These are phyloP conservation scores for Synodontis membranacea DNA, from an alignment of 2,113 vertebrate genomes.

Conservation along the genomic window DNA sequence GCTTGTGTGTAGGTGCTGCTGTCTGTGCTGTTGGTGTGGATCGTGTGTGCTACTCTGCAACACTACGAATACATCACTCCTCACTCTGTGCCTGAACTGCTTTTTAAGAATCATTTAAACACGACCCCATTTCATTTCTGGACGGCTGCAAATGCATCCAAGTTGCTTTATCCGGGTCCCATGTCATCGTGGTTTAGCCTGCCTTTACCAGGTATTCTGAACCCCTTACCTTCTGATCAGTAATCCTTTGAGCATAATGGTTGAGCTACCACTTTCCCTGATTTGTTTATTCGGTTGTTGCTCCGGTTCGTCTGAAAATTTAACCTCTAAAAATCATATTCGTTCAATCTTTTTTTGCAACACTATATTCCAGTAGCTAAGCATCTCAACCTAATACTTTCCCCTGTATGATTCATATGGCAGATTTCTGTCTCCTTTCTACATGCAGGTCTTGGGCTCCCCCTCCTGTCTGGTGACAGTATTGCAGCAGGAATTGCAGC, in stretches of 20 bases:
- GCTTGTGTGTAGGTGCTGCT: conserved; percentile 72
- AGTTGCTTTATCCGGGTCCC: neutral
- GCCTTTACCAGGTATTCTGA: conserved; percentile 74
- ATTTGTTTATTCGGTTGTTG: neutral
- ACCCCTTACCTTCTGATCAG: too few relatives aligned
- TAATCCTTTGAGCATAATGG: too few relatives aligned
- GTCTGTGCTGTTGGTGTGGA: conserved; percentile 71
- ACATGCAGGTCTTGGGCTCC: conserved; percentile 73
- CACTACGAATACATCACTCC: conserved; percentile 51
- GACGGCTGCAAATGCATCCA: conserved; percentile 23
- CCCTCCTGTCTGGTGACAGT: conserved; percentile 68
- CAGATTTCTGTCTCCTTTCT: neutral
- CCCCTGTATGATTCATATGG: neutral
- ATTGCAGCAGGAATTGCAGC: conserved; percentile 74
- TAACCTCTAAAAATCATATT: neutral
- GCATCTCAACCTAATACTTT: neutral
- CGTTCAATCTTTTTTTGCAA: neutral
- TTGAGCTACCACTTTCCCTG: neutral
- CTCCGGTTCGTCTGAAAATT: neutral
- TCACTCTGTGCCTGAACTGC: conserved; percentile 47
- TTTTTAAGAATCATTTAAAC: conserved; percentile 29
- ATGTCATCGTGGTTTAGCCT: conserved; percentile 73
- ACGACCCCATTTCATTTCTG: neutral
- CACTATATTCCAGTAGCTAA: neutral
- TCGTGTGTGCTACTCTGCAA: conserved; percentile 66